A percentile compares a stretch with the other conserved stretches of the same genome.
These are phyloP conservation scores for Phalacrocorax pelagicus DNA, from an alignment of 2,113 vertebrate genomes.

Conservation along the genomic window DNA sequence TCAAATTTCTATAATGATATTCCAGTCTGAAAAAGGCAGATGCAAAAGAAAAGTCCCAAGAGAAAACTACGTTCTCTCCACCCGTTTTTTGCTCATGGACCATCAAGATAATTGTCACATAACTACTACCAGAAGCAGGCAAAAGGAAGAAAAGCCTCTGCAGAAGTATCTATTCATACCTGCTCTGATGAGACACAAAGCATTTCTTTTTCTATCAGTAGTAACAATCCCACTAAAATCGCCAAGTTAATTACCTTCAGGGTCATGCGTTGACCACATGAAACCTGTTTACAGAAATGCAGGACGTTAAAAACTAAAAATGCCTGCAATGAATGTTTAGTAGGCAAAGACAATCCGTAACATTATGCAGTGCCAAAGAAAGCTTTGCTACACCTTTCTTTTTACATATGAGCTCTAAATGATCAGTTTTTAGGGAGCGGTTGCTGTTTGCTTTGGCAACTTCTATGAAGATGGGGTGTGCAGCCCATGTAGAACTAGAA, in stretches of 20 bases:
- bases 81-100: neutral
- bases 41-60: neutral
- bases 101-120: neutral
- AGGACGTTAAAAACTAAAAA: slow-evolving; percentile 53
- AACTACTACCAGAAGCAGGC: neutral
- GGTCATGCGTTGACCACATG: neutral
- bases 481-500: neutral
- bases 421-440: neutral
- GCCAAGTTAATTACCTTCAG: slow-evolving; percentile 29
- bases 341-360: slow-evolving; percentile 36
- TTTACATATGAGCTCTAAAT: slow-evolving; percentile 38
- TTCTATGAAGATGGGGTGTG: neutral
- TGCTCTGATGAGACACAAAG: neutral
- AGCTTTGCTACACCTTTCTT: slow-evolving; percentile 6
- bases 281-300: slow-evolving; percentile 58
- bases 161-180: neutral
- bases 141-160: neutral
- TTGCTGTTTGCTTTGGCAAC: slow-evolving; percentile 21
- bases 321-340: slow-evolving; percentile 22
- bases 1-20: neutral
- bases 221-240: neutral
- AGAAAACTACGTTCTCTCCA: neutral
- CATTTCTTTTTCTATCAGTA: slow-evolving; percentile 4
- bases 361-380: neutral
- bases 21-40: neutral